These are phyloP conservation scores for Sarcophaga subvicina DNA, from an alignment of 2,888 invertebrate species.

Conservation along the genomic window DNA sequence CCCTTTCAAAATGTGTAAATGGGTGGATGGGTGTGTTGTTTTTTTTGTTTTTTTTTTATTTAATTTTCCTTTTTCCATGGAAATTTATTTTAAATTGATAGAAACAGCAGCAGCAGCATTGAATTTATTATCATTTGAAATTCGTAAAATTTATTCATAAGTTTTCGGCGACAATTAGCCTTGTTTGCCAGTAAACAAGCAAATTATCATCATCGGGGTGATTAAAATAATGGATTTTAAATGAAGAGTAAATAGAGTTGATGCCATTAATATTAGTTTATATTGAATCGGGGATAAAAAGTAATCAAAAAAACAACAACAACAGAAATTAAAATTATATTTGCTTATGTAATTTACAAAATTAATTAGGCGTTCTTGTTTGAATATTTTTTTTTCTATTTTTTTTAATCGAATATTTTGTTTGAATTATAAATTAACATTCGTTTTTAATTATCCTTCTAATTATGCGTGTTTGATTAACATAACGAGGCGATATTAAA, in stretches of 20 bases:
- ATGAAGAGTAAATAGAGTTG: constrained; percentile 61
- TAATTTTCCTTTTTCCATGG: background rate
- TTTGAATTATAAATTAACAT: constrained; percentile 42
- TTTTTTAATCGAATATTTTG: background rate
- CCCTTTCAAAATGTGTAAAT: background rate
- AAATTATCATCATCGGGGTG: constrained; percentile 59
- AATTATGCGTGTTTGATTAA: constrained; percentile 49
- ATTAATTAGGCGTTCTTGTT: constrained; percentile 30
- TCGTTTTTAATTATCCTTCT: constrained; percentile 50
- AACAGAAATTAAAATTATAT: background rate
- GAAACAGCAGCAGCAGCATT: constrained; percentile 1
- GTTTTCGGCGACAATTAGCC: constrained; percentile 67
- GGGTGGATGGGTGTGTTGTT: background rate
- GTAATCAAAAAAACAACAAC: constrained; percentile 19
- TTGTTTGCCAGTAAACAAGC: constrained; percentile 65
- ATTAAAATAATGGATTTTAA: constrained; percentile 66
- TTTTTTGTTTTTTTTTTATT: constrained; percentile 19
- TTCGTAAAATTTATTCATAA: constrained; percentile 59
- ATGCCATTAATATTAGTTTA: constrained; percentile 55
- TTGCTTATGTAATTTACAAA: constrained; percentile 34
- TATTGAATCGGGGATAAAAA: no score
- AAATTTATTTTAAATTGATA: constrained; percentile 6
- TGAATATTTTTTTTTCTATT: background rate
- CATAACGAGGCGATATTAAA: constrained; percentile 7
- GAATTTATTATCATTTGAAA: constrained; percentile 62